Base-by-base conservation (phyloP, 53 echinoderm and acorn worm genomes). In the Echinarachnius parma region DNA sequence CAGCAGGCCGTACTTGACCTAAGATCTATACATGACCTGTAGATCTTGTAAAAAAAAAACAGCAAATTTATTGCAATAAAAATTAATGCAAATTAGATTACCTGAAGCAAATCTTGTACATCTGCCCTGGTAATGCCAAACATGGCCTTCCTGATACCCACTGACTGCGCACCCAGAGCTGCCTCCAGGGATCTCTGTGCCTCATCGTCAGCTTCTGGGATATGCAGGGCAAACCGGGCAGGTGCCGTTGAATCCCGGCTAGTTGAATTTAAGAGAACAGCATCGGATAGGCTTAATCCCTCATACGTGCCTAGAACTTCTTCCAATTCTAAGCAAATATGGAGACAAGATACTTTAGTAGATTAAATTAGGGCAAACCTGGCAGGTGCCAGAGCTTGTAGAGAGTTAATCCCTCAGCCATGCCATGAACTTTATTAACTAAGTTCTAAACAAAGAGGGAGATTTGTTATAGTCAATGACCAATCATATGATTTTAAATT, bases 181-280 rank as follows among this genome's bases (percentile, higher is more conserved):
- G 20, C 16, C 35, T 69, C 70, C 9, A 69, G 24, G 0, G 70
- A 31, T 16, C 53, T 31, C 53, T 69, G 70, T 3, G 16, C 0
- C 8, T 52, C 23, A 4, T 53, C 70, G 33, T 69, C 70, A 13
- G 21, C 52, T 21, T 53, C 33, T 0, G 70, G 53, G 24, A 69
- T 31, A 34, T 69, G 50, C 32, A 69, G 32, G 34, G 70, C 70
- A 53, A 69, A 69, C 70, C 23, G 50, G 23, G 53, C 70, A 2
- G 70, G 70, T 34, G 32, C 21, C 21, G 30, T 21, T 3, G 34
- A 32, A n/a, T 53, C 70, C 11, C 23, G 34, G 23, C 53, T 16
- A 10, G 53, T 69, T 14, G 70, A 69, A 34, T 34, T 69, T 15
- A 69, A 15, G 16, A 69, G 53, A 3, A 69, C 53, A 20, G 70